Percentiles rank a stretch among this genome's conserved stretches.
Evolutionary conservation across 2,797 vertebrate species (phyloP).

Genomic region (Leontocebus nigricollis): DNA sequence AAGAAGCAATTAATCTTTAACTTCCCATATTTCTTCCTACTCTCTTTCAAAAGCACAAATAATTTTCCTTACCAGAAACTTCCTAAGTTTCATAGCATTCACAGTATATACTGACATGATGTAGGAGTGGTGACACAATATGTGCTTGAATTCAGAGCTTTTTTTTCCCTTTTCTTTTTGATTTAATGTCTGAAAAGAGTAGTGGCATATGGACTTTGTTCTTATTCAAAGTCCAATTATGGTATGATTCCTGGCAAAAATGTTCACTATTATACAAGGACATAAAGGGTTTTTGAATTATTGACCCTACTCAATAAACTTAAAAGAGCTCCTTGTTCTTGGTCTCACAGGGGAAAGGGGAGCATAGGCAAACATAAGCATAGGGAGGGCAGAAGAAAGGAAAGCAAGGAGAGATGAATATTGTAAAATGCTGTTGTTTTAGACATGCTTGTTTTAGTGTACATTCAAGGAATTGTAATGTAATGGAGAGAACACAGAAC

Average conservation of each 20-base stretch:
- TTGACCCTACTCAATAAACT: not conserved
- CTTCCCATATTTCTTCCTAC: not conserved
- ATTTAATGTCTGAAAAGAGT: slow-evolving; percentile 48
- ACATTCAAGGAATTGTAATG: not conserved
- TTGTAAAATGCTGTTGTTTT: slow-evolving; percentile 20
- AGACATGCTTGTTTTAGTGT: slow-evolving; percentile 10
- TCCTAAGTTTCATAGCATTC: slow-evolving; percentile 36
- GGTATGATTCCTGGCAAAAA: slow-evolving; percentile 37
- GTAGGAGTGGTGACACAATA: not conserved
- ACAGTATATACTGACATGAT: not conserved
- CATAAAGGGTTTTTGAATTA: slow-evolving; percentile 38
- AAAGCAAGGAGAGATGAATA: not conserved
- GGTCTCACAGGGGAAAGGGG: not conserved
- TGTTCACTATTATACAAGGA: not conserved
- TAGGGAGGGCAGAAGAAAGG: not conserved
- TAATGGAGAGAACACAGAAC: not conserved
- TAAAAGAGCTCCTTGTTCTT: not conserved
- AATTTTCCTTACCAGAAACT: slow-evolving; percentile 37
- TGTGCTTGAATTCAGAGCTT: slow-evolving; percentile 4
- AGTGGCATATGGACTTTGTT: not conserved
- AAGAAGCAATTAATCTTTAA: slow-evolving; percentile 56
- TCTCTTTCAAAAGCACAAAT: slow-evolving; percentile 43
- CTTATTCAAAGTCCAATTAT: slow-evolving; percentile 28
- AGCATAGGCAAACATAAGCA: not conserved
- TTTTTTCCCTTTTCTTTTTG: not conserved